Evolutionary conservation across 2,797 vertebrate species (phyloP), one percentile per base, ranked within the genome.

Genomic region (Pelobates cultripes): DNA sequence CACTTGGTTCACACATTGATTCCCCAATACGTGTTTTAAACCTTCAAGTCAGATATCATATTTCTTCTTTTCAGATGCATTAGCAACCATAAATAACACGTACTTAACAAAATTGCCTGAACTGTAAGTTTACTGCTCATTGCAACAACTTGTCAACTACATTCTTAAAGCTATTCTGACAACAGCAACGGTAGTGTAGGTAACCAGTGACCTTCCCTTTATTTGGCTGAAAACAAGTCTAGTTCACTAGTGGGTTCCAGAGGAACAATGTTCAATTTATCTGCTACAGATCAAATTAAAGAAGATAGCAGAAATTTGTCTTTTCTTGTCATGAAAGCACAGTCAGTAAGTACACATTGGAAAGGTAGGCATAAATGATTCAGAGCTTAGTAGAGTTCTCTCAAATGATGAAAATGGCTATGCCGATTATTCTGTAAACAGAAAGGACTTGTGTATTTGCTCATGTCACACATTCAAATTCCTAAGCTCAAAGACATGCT

Each of bases 251-350:
- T 85, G 85, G 85, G 81, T 93, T 90, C 86, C 80, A 88, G 66
- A 85, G 61, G 88, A 83, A 78, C 43, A 80, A 87, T 88, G 86
- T 88, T 92, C 88, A 75, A 83, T 88, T 90, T 88, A 88, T 92
- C 88, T 87, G 77, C 86, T 90, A 90, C 88, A 90, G 88, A 92
- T 92, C 89, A 87, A 88, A 84, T 92, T 93, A 90, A 91, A 90
- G 90, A 91, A 91, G 90, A 93, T 93, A 92, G 91, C 90, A 88
- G 91, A 89, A 92, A 93, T 94, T 94, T 94, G 86, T 89, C 90
- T 92, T 87, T 85, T 91, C 88, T 87, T 90, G 86, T 90, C 90
- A 86, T 91, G 87, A 92, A 92, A 92, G 88, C 88, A 87, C 86
- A 88, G 76, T 73, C 85, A 86, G 85, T 89, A 75, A 75, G 66